Evolutionary conservation across 2,888 invertebrate genomes (phyloP).

Genomic region (Euzophera pinguis): DNA sequence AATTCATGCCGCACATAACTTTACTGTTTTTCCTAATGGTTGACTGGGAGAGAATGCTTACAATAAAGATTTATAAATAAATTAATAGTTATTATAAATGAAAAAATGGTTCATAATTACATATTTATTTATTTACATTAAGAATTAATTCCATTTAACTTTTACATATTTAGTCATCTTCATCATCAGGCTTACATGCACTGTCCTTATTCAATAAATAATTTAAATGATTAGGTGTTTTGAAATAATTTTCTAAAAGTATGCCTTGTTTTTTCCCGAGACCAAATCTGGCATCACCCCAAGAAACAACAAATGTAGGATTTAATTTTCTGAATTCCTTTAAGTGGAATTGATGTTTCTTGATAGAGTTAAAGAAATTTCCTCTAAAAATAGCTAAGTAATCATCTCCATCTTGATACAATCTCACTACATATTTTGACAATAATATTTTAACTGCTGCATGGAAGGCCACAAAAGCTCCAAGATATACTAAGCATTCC

Average conservation of each 20-base stretch:
- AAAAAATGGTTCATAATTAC: not conserved
- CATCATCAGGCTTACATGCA: constrained; percentile 23
- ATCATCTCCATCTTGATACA: constrained; percentile 66
- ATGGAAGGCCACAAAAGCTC: constrained; percentile 55
- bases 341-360: constrained; percentile 55
- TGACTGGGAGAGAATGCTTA: no score
- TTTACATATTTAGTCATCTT: constrained; percentile 15
- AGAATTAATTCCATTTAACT: not conserved
- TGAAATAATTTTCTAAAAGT: constrained; percentile 61
- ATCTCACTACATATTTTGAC: constrained; percentile 60
- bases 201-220: constrained; percentile 49
- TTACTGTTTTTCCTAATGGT: no score
- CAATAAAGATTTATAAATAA: no score
- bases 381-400: constrained; percentile 64
- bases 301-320: constrained; percentile 51
- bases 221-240: constrained; percentile 64
- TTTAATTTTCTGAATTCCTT: constrained; percentile 58
- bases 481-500: constrained; percentile 57
- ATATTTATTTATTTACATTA: not conserved
- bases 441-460: constrained; percentile 52
- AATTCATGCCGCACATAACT: no score
- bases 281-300: constrained; percentile 62
- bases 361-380: constrained; percentile 46
- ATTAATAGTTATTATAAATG: no score
- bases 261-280: constrained; percentile 64